Conservation (phyloP, 2,888 invertebrate genomes). For the Torymus tubicola region DNA sequence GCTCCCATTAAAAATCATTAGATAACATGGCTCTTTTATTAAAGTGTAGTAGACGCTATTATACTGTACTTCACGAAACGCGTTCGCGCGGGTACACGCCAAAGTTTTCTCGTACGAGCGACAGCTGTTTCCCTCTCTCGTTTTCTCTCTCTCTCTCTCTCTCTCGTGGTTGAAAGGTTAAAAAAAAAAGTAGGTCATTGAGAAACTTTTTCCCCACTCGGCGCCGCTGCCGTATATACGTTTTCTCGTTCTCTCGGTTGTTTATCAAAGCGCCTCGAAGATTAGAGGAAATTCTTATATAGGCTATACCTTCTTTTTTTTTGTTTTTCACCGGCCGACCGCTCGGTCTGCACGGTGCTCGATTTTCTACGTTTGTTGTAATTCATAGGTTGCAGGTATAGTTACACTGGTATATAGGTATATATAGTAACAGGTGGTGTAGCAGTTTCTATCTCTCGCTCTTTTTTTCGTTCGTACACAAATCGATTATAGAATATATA, state of each 20-base stretch:
- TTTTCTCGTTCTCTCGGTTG: background rate
- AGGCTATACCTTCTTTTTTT: background rate
- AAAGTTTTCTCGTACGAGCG: background rate
- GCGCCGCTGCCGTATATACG: background rate
- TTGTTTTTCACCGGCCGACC: background rate
- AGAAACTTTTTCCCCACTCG: constrained; percentile 45
- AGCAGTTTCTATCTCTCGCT: too few relatives aligned
- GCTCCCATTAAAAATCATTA: constrained; percentile 31
- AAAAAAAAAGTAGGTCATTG: constrained; percentile 52
- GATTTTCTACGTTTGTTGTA: background rate
- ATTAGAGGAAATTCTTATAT: constrained; percentile 39
- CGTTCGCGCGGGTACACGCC: background rate
- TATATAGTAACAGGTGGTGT: too few relatives aligned
- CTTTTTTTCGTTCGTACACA: too few relatives aligned
- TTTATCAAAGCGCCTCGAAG: constrained; percentile 45
- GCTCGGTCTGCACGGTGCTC: background rate
- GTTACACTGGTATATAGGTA: too few relatives aligned
- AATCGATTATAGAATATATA: too few relatives aligned
- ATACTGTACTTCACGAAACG: too few relatives aligned
- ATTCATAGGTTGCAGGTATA: background rate
- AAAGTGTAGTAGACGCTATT: background rate
- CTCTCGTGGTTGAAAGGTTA: constrained; percentile 50
- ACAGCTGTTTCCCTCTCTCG: background rate
- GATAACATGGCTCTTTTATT: background rate
- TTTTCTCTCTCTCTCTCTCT: constrained; percentile 12